Percentiles rank a stretch among this genome's conserved stretches.
phyloP scores from a whole-genome alignment of 1,140 invertebrate genomes.

The Achroia grisella region DNA sequence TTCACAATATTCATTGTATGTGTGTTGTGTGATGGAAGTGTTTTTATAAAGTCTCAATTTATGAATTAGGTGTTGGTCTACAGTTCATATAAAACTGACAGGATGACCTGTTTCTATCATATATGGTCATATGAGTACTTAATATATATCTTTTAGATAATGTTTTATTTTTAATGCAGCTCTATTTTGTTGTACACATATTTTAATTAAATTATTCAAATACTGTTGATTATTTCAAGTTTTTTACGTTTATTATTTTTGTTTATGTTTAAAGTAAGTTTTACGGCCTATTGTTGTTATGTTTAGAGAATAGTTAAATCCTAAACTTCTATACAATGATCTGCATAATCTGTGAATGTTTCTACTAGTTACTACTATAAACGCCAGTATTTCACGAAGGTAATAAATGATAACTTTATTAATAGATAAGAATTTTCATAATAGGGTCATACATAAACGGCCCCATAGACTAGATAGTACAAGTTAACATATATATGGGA shows the following conservation, averaged over 20 bases:
- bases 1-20: conserved; percentile 19
- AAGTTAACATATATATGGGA: no score
- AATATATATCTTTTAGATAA: not conserved
- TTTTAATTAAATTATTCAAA: not conserved
- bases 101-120: no score
- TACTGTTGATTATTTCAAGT: conserved; percentile 10
- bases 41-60: conserved; percentile 14
- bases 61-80: not conserved
- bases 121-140: no score
- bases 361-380: no score
- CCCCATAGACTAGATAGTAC: no score
- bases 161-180: conserved; percentile 1
- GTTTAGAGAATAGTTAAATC: not conserved
- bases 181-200: conserved; percentile 9
- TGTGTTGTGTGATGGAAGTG: conserved; percentile 16
- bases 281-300: conserved; percentile 8
- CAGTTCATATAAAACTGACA: no score
- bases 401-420: no score
- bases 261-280: not conserved
- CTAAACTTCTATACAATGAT: no score
- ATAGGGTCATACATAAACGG: no score
- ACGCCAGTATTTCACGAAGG: no score
- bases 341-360: no score
- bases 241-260: not conserved
- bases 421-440: no score